phyloP scores from a whole-genome alignment of 2,797 vertebrate genomes.

The Sebastes minor region DNA sequence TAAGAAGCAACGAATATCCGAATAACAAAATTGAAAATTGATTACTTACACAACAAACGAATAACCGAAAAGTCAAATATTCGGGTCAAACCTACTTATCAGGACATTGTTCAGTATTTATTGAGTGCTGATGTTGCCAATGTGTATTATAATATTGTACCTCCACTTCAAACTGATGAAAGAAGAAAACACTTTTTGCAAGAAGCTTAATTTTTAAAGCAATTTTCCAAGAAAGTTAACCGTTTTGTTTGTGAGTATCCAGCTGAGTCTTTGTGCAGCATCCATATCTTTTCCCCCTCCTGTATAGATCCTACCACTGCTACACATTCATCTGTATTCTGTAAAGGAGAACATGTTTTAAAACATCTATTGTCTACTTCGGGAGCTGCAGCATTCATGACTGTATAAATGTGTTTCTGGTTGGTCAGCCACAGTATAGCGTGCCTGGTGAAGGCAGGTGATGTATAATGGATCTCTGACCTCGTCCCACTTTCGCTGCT shows the following conservation, averaged over 20 bases:
- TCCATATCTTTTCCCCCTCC: not conserved
- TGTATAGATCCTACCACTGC: not conserved
- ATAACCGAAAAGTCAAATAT: no score
- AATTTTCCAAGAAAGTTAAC: not conserved
- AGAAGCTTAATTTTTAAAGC: not conserved
- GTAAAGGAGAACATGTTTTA: not conserved
- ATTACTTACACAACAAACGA: no score
- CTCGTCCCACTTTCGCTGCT: conserved; percentile 47
- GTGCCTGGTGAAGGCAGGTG: not conserved
- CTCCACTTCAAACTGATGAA: not conserved
- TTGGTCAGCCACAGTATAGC: not conserved
- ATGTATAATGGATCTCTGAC: conserved; percentile 30
- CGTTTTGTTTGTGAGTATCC: not conserved
- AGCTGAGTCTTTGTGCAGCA: not conserved
- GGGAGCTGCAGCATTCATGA: not conserved
- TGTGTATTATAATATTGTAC: not conserved
- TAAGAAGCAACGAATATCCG: no score
- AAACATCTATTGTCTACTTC: not conserved
- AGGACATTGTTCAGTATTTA: not conserved
- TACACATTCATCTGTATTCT: not conserved
- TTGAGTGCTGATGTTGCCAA: not conserved
- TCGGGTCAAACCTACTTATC: not conserved
- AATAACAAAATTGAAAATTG: no score
- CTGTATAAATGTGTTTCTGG: not conserved
- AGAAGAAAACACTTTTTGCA: not conserved